Evolutionary conservation across 2,113 vertebrate genomes (phyloP).

Genomic region (Felis catus): F.catus_Fca126_mat1.0 CM031415.1:21780001-21780500

Average conservation of each 20-base stretch:
- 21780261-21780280: not conserved
- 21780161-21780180: not conserved
- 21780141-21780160: not conserved
- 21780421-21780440: not conserved
- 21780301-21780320: not conserved
- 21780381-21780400: not conserved
- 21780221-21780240: not conserved
- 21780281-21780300: not conserved
- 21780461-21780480: not conserved
- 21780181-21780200: not conserved
- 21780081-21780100: not conserved
- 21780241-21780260: not conserved
- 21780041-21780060: not conserved
- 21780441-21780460: not conserved
- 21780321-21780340: not conserved
- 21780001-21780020: not conserved
- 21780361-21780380: not conserved
- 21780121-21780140: not conserved
- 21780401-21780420: not conserved
- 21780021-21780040: not conserved
- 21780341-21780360: not conserved
- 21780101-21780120: not conserved
- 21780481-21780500: not conserved
- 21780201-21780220: not conserved
- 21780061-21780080: not conserved